Evolutionary conservation across 2,888 invertebrate genomes (phyloP).

Genomic region (Tryphoninae sp.): DNA sequence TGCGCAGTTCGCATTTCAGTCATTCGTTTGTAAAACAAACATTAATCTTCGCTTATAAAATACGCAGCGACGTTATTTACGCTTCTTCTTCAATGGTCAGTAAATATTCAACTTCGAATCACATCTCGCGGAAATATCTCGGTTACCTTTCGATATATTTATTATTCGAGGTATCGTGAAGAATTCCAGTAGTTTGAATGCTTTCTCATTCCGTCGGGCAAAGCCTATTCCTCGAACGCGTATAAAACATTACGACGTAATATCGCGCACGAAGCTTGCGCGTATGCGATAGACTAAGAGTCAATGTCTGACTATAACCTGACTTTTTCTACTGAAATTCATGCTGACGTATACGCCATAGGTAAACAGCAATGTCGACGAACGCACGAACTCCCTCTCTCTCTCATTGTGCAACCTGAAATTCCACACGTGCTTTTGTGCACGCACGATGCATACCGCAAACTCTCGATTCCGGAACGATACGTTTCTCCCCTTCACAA

Average conservation of each 20-base stretch:
- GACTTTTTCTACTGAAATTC: slow-evolving; percentile 45
- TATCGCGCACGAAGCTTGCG: background rate
- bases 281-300: background rate
- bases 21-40: no score
- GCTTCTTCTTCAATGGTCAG: slow-evolving; percentile 1
- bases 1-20: background rate
- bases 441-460: background rate
- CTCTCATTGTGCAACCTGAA: background rate
- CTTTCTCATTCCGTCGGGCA: slow-evolving; percentile 11
- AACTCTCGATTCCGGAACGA: background rate
- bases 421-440: background rate
- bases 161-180: slow-evolving; percentile 27
- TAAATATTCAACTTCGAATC: background rate
- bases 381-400: background rate
- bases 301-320: slow-evolving; percentile 43
- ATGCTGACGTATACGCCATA: slow-evolving; percentile 9
- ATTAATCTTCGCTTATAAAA: no score
- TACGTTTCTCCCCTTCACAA: background rate
- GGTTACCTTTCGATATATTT: background rate
- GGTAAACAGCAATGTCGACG: background rate
- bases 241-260: slow-evolving; percentile 37
- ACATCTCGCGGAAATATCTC: background rate
- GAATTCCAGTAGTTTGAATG: slow-evolving; percentile 11
- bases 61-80: background rate
- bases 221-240: slow-evolving; percentile 10